Evolutionary conservation across 2,797 vertebrate species (phyloP).

Genomic region (Simalia tracyae): DNA sequence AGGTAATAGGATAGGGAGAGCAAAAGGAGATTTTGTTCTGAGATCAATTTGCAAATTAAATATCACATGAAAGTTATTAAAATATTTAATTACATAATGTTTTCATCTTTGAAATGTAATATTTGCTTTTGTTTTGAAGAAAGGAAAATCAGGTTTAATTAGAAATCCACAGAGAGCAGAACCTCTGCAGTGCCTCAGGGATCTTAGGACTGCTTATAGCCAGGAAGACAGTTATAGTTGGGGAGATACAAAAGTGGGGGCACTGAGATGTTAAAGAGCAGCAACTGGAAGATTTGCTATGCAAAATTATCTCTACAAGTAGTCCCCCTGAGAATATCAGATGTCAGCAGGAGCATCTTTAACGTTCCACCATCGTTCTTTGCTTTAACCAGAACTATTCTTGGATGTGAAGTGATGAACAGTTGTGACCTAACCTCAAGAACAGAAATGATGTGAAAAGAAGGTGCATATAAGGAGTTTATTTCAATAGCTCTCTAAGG

Average conservation of each 20-base stretch:
- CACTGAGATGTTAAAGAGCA: neutral
- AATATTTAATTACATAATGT: neutral
- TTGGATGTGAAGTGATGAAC: neutral
- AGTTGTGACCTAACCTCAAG: neutral
- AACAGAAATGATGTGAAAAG: neutral
- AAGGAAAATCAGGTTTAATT: neutral
- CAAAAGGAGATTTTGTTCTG: neutral
- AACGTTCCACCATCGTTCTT: neutral
- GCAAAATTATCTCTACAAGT: neutral
- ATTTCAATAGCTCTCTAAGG: neutral
- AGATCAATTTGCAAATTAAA: neutral
- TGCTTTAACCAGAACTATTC: neutral
- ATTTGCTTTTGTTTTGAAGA: neutral
- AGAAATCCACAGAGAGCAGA: neutral
- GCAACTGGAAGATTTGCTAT: neutral
- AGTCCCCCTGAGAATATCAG: neutral
- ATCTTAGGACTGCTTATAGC: neutral
- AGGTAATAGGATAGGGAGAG: neutral
- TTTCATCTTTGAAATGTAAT: neutral
- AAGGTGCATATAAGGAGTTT: neutral
- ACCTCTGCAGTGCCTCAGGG: neutral
- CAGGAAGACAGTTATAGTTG: neutral
- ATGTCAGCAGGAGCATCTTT: neutral
- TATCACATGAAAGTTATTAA: neutral
- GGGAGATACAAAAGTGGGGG: neutral